Percentiles rank a stretch among this genome's conserved stretches.
Conservation (phyloP, 2,888 invertebrate species). For the Timema cristinae region DNA sequence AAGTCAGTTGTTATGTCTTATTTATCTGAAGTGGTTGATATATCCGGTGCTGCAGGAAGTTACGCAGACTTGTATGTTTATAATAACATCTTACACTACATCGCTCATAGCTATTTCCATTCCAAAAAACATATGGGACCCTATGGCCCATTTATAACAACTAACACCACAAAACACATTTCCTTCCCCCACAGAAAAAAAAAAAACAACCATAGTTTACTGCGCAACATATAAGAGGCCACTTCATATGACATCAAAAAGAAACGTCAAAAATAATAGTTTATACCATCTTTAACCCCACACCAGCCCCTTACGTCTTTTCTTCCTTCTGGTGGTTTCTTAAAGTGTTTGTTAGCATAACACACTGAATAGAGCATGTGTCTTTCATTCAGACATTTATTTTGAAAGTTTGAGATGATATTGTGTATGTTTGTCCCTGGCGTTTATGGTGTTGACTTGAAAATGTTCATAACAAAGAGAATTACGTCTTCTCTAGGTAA, state of each 20-base stretch:
- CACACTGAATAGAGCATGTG: conserved; percentile 12
- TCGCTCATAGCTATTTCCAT: conserved; percentile 16
- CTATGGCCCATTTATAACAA: no score
- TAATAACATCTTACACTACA: conserved; percentile 4
- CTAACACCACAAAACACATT: no score
- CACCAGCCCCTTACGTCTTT: no score
- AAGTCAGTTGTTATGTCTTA: no score
- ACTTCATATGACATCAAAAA: conserved; percentile 30
- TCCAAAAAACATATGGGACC: no score
- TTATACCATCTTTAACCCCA: conserved; percentile 22
- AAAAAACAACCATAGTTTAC: not conserved
- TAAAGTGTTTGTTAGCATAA: conserved; percentile 8
- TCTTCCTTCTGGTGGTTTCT: no score
- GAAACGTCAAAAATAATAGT: conserved; percentile 26
- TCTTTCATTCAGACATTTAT: not conserved
- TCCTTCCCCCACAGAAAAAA: not conserved
- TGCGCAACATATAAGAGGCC: conserved; percentile 17
- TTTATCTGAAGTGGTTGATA: not conserved
- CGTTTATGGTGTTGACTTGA: no score
- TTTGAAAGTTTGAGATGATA: no score
- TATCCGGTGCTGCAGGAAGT: conserved; percentile 5
- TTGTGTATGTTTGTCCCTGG: no score
- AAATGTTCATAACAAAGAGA: no score
- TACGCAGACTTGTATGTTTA: not conserved
- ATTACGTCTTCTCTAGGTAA: no score